These are phyloP conservation scores for Calephelis virginiensis DNA, from an alignment of 1,140 invertebrate genomes.

Conservation along the genomic window DNA sequence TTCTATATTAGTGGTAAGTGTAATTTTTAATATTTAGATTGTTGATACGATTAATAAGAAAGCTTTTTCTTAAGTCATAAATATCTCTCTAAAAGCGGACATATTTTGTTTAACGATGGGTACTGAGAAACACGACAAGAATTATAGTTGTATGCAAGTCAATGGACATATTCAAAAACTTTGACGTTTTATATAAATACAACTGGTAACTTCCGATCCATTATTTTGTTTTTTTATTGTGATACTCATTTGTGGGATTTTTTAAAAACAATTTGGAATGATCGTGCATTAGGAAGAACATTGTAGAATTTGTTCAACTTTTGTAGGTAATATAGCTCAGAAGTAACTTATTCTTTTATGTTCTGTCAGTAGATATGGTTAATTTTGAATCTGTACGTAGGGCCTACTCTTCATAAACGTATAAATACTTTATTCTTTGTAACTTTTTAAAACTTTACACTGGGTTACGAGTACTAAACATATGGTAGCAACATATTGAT, in stretches of 20 bases:
- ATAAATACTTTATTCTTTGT: slow-evolving; percentile 11
- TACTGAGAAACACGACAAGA: not conserved
- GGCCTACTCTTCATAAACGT: slow-evolving; percentile 18
- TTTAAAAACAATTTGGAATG: not conserved
- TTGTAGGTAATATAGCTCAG: slow-evolving; percentile 19
- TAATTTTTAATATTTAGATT: slow-evolving; percentile 32
- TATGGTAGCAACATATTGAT: slow-evolving; percentile 10
- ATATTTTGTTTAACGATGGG: not conserved
- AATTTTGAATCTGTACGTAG: slow-evolving; percentile 20
- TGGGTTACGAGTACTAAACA: slow-evolving; percentile 7
- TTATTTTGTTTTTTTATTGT: not conserved
- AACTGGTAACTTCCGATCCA: too few relatives aligned
- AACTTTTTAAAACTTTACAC: not conserved
- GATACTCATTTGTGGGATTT: slow-evolving; percentile 11
- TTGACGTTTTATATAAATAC: too few relatives aligned
- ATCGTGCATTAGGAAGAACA: not conserved
- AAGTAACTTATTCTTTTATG: slow-evolving; percentile 18
- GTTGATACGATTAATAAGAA: slow-evolving; percentile 9
- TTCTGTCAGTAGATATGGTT: slow-evolving; percentile 15
- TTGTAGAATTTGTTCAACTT: slow-evolving; percentile 3
- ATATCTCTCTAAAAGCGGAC: slow-evolving; percentile 8
- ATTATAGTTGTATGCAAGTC: not conserved
- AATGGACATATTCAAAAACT: not conserved
- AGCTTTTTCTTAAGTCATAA: slow-evolving; percentile 8
- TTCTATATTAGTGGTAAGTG: slow-evolving; percentile 67